Evolutionary conservation across 2,797 vertebrate species (phyloP).

Genomic region (Rhinoraja longicauda): DNA sequence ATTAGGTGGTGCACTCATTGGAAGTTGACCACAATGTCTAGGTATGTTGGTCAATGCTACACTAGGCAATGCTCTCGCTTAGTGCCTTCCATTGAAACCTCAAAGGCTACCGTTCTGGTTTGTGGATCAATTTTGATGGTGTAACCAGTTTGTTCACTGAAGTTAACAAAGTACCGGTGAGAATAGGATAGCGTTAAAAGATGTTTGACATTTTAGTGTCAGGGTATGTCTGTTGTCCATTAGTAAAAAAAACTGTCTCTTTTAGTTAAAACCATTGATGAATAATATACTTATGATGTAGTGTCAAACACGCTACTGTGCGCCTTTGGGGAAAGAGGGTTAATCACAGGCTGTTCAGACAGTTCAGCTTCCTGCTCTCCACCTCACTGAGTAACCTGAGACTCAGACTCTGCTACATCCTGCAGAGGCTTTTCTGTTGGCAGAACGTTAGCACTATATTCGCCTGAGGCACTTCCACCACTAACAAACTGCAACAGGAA

Average conservation of each 20-base stretch:
- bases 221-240: constrained; percentile 13
- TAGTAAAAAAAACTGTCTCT: constrained; percentile 32
- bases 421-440: constrained; percentile 38
- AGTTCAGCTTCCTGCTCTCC: constrained; percentile 38
- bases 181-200: constrained; percentile 9
- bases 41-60: not conserved
- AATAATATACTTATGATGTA: constrained; percentile 37
- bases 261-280: constrained; percentile 35
- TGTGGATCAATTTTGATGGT: too few relatives aligned
- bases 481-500: constrained; percentile 38
- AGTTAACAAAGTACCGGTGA: not conserved
- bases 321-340: constrained; percentile 37
- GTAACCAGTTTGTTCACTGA: not conserved
- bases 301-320: constrained; percentile 37
- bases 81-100: constrained; percentile 10
- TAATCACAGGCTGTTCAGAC: constrained; percentile 37
- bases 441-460: constrained; percentile 34
- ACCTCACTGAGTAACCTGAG: constrained; percentile 36
- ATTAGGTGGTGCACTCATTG: not conserved
- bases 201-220: constrained; percentile 21
- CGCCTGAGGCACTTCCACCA: constrained; percentile 37
- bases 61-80: not conserved
- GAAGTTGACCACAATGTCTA: not conserved
- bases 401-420: constrained; percentile 38
- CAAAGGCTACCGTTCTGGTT: not conserved